Evolutionary conservation across 2,113 vertebrate species (phyloP), one percentile per base, ranked within the genome.

Genomic region (Crotalus helleri): DNA sequence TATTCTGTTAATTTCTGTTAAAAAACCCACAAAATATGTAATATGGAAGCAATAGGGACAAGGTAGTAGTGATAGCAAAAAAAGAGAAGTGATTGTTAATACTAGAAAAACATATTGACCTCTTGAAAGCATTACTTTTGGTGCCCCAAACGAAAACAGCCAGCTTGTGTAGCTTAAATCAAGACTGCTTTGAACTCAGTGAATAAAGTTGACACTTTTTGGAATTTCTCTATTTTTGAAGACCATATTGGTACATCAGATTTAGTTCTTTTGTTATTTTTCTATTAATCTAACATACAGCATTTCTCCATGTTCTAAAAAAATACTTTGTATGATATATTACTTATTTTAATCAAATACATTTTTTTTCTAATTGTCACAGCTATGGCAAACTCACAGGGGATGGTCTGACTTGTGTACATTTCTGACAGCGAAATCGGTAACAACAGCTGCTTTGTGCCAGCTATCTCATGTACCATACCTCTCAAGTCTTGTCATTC

Each of bases 401-500:
- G 98, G 98, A 98, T 97, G 98, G 98, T 98, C 98, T 98, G 99
- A 99, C 99, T 99, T 97, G 98, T 98, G 98, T 98, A 97, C 96
- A 94, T 98, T 98, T 97, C 98, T 99, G 99, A 99, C 99, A 99
- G 98, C 98, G 98, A 98, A 98, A 98, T 97, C 96, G 96, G 98
- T 97, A 97, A 97, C 98, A 98, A 98, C 99, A 99, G 98, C 99
- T 99, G 99, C 98, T 98, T 97, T 96, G 98, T 98, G 98, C 98
- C 98, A 98, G 97, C 97, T 98, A 98, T 98, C 98, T 98, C 97
- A 97, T 98, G 99, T 98, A 98, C 98, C 94, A 96, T 97, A 97
- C 98, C 98, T 98, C 98, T 98, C 98, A 96, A 97, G 98, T 98
- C 99, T 99, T 99, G 99, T 99, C 99, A 99, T 98, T 99, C 99